A percentile compares a stretch with the other conserved stretches of the same genome.
Conservation (phyloP, 2,113 vertebrate genomes). For the Heterochromis multidens region DNA sequence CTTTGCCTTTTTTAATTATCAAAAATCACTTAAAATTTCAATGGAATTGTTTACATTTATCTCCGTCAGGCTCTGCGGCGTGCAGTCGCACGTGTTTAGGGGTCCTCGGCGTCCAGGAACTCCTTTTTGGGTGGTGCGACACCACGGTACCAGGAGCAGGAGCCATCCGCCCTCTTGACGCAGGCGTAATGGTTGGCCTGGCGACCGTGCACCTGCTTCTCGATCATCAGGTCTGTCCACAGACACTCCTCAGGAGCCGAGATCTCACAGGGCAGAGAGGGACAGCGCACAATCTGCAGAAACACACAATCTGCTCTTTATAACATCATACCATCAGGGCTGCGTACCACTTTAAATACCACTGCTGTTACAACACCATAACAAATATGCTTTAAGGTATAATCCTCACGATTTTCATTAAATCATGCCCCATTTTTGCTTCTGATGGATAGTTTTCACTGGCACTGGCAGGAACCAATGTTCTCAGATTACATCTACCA, state of each 20-base stretch:
- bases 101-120: conserved; percentile 95
- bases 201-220: conserved; percentile 93
- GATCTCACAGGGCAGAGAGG: conserved; percentile 90
- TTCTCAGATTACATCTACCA: not conserved
- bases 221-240: conserved; percentile 98
- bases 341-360: not conserved
- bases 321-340: not conserved
- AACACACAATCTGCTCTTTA: not conserved
- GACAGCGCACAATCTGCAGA: conserved; percentile 89
- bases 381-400: not conserved
- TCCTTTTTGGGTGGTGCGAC: conserved; percentile 93
- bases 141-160: conserved; percentile 96
- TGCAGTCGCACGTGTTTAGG: conserved; percentile 72
- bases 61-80: conserved; percentile 68
- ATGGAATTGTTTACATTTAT: conserved; percentile 48
- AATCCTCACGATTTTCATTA: not conserved
- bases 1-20: conserved; percentile 12
- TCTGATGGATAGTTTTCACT: not conserved
- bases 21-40: conserved; percentile 39
- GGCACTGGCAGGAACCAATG: not conserved
- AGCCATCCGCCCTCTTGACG: conserved; percentile 91
- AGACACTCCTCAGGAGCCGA: conserved; percentile 92
- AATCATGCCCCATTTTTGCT: not conserved
- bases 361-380: not conserved
- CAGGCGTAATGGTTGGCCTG: conserved; percentile 98